Percentiles rank a stretch among this genome's conserved stretches.
Conservation (phyloP, 2,888 invertebrate genomes). For the Cataglyphis livida region DNA sequence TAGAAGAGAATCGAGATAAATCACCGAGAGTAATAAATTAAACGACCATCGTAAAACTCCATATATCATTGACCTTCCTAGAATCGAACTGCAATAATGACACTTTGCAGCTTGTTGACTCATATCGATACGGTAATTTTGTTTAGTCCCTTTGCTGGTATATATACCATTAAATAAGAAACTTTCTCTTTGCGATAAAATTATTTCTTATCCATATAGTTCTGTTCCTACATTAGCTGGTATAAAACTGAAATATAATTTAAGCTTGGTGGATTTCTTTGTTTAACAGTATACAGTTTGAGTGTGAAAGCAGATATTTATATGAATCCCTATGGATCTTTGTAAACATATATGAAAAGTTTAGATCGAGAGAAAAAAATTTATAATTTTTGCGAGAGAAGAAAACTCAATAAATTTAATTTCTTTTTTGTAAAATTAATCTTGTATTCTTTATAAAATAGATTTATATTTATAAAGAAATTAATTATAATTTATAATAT, state of each 20-base stretch:
- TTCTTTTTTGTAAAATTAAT: not conserved
- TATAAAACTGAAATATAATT: not conserved
- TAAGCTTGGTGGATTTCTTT: not conserved
- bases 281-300: not conserved
- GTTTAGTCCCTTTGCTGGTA: not conserved
- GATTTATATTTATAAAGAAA: not conserved
- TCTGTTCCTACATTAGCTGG: not conserved
- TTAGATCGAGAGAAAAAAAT: not conserved
- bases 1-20: not conserved
- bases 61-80: constrained; percentile 10
- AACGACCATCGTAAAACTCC: not conserved
- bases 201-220: constrained; percentile 3
- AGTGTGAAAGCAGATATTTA: not conserved
- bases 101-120: constrained; percentile 5
- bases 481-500: not conserved
- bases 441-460: not conserved
- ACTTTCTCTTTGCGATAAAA: not conserved
- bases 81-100: not conserved
- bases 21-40: not conserved
- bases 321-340: not conserved
- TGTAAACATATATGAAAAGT: not conserved
- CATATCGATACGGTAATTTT: not conserved
- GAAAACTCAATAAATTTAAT: not conserved
- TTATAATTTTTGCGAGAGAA: constrained; percentile 1
- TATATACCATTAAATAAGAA: not conserved